Percentiles rank a stretch among this genome's conserved stretches.
Conservation (phyloP, 2,113 vertebrate species). For the Periophthalmus modestus region DNA sequence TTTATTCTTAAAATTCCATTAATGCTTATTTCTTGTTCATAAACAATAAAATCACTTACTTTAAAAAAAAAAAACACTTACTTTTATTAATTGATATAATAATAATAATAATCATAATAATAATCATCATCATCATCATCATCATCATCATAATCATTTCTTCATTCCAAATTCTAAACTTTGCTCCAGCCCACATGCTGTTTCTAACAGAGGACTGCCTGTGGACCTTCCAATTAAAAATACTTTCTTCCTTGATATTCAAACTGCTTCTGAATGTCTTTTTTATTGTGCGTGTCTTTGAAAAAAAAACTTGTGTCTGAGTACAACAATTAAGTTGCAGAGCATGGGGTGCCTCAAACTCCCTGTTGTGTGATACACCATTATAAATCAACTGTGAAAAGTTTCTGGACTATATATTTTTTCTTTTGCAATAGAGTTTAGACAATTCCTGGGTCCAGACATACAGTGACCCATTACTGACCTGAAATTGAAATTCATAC, state of each 20-base stretch:
- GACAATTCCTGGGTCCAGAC: not conserved
- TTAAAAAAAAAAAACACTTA: no score
- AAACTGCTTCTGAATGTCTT: not conserved
- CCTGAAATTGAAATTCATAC: not conserved
- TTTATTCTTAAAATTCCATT: no score
- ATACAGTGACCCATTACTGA: not conserved
- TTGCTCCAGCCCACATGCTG: no score
- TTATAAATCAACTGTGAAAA: constrained; percentile 5
- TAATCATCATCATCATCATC: no score
- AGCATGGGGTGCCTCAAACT: not conserved
- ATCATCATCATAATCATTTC: no score
- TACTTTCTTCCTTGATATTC: not conserved
- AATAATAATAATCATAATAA: no score
- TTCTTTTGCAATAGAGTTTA: not conserved
- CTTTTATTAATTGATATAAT: no score
- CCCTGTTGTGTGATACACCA: not conserved
- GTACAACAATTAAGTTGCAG: not conserved
- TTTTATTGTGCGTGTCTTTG: not conserved
- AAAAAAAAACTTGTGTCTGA: not conserved
- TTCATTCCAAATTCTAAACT: no score
- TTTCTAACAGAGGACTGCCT: no score
- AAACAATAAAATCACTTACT: no score
- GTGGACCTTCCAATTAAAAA: no score
- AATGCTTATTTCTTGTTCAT: no score
- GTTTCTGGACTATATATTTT: not conserved